Evolutionary conservation across 2,113 vertebrate genomes (phyloP).

Genomic region (Sinocyclocheilus rhinocerous): DNA sequence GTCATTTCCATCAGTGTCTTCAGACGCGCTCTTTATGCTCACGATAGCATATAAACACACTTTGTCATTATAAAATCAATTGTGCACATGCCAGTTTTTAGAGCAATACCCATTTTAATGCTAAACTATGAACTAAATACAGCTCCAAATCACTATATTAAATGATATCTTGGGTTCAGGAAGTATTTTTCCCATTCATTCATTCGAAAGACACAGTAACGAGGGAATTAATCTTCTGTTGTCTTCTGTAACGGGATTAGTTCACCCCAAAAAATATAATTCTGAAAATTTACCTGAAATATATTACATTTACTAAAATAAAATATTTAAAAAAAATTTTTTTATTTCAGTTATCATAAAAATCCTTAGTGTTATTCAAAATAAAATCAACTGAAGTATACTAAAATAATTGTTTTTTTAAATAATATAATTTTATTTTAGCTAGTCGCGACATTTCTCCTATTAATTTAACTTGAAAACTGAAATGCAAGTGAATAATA

Average conservation of each 20-base stretch:
- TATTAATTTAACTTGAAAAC: too few relatives aligned
- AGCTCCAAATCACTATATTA: slow-evolving; percentile 14
- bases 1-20: slow-evolving; percentile 14
- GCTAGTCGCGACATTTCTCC: too few relatives aligned
- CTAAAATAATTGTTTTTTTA: too few relatives aligned
- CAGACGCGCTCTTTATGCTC: background rate
- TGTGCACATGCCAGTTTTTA: background rate
- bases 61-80: background rate
- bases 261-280: background rate
- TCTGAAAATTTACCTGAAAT: too few relatives aligned
- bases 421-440: too few relatives aligned
- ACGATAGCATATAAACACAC: background rate
- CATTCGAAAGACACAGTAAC: background rate
- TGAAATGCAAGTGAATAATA: too few relatives aligned
- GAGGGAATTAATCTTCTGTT: too few relatives aligned
- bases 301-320: too few relatives aligned
- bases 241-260: background rate
- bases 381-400: too few relatives aligned
- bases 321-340: too few relatives aligned
- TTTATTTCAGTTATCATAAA: too few relatives aligned
- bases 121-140: background rate
- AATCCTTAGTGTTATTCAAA: too few relatives aligned
- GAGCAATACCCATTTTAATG: background rate
- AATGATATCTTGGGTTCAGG: slow-evolving; percentile 32
- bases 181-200: background rate